These are phyloP conservation scores for Fukomys damarensis DNA, from an alignment of 2,113 vertebrate species.

Conservation along the genomic window DNA sequence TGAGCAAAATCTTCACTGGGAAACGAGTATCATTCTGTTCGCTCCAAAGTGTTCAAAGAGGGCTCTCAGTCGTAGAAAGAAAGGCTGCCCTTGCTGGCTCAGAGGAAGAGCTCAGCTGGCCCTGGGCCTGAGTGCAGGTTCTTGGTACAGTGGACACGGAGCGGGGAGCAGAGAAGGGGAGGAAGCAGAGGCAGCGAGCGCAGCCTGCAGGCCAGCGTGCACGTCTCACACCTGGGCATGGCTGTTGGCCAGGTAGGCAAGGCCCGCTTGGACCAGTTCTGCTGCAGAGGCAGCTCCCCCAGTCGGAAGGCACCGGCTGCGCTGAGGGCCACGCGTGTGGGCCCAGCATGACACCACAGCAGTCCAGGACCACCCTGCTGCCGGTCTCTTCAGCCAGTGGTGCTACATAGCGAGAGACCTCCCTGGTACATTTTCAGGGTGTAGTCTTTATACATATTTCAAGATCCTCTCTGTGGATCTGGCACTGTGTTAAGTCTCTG, in stretches of 20 bases:
- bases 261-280: background rate
- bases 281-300: background rate
- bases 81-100: background rate
- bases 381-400: background rate
- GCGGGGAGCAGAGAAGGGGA: background rate
- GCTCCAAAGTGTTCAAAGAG: background rate
- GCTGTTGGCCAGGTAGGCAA: background rate
- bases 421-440: background rate
- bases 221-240: background rate
- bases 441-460: background rate
- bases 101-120: background rate
- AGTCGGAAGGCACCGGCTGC: background rate
- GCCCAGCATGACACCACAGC: accelerated
- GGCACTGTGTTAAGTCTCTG: background rate
- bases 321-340: background rate
- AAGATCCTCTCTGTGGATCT: background rate
- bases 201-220: background rate
- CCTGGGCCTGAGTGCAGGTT: background rate
- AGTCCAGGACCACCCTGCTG: background rate
- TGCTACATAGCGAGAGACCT: background rate
- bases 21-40: background rate
- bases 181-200: background rate
- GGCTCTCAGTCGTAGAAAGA: background rate
- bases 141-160: background rate
- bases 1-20: background rate